These are phyloP conservation scores for Lomographa bimaculata DNA, from an alignment of 2,888 invertebrate genomes.

Conservation along the genomic window DNA sequence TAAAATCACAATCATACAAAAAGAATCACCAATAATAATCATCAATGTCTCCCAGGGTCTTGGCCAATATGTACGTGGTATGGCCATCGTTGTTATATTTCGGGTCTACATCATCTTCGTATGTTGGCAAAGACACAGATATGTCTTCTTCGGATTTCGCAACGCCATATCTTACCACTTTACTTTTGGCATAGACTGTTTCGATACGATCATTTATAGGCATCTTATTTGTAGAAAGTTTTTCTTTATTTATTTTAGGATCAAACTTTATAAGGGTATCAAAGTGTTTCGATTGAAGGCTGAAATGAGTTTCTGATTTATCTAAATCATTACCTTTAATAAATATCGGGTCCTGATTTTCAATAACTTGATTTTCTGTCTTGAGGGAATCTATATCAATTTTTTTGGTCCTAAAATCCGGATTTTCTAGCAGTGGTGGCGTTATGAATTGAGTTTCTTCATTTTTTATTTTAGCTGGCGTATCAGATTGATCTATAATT, in stretches of 20 bases:
- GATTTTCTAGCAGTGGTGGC: slow-evolving; percentile 54
- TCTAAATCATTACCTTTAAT: too few relatives aligned
- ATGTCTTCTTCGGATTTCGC: slow-evolving; percentile 2
- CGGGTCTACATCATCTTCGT: slow-evolving; percentile 14
- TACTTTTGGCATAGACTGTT: slow-evolving; percentile 63
- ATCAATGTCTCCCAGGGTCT: slow-evolving; percentile 35
- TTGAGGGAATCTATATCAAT: slow-evolving; percentile 36
- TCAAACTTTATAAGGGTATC: slow-evolving; percentile 19
- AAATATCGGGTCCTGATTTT: too few relatives aligned
- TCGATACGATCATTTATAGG: slow-evolving; percentile 41
- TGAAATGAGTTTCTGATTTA: slow-evolving; percentile 34
- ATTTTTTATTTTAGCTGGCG: slow-evolving; percentile 12
- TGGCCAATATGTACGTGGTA: slow-evolving; percentile 41
- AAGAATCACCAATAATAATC: slow-evolving; percentile 22
- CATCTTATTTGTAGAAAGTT: slow-evolving; percentile 19
- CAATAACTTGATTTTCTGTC: too few relatives aligned
- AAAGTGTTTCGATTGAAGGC: slow-evolving; percentile 29
- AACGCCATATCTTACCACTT: slow-evolving; percentile 59
- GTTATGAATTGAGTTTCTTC: slow-evolving; percentile 42
- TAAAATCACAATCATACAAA: neutral
- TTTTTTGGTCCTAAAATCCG: slow-evolving; percentile 60
- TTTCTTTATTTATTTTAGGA: slow-evolving; percentile 19
- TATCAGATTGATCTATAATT: slow-evolving; percentile 9
- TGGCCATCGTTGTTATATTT: slow-evolving; percentile 25
- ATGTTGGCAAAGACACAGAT: slow-evolving; percentile 1